A percentile compares a stretch with the other conserved stretches of the same genome.
phyloP scores from a whole-genome alignment of 2,888 invertebrate species.

The Lochmaea capreae region DNA sequence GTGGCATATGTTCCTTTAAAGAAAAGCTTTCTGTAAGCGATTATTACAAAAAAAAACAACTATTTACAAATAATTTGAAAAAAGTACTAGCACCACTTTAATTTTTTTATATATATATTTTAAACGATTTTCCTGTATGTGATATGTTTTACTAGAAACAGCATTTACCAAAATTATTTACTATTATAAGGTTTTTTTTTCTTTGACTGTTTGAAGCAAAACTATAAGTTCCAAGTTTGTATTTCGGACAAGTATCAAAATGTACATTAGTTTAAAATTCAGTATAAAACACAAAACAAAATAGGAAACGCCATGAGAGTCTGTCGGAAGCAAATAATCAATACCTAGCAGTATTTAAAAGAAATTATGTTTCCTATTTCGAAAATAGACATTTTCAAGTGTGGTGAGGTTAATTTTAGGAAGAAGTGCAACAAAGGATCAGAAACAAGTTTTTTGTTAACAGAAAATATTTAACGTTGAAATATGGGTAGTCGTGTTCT shows the following conservation, averaged over 20 bases:
- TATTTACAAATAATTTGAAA: not conserved
- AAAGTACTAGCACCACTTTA: conserved; percentile 31
- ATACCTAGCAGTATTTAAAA: not conserved
- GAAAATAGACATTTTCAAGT: too few relatives aligned
- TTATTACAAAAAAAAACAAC: not conserved
- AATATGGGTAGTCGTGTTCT: too few relatives aligned
- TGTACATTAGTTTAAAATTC: conserved; percentile 33
- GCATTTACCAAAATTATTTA: not conserved
- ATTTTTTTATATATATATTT: not conserved
- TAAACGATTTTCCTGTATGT: not conserved
- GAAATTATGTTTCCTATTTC: too few relatives aligned
- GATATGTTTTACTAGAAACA: conserved; percentile 1
- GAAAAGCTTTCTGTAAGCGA: not conserved
- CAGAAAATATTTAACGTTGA: too few relatives aligned
- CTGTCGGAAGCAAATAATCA: not conserved
- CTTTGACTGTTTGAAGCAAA: conserved; percentile 5
- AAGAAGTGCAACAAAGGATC: too few relatives aligned
- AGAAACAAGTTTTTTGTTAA: too few relatives aligned
- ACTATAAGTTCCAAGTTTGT: not conserved
- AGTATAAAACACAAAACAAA: conserved; percentile 3
- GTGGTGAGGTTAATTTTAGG: too few relatives aligned
- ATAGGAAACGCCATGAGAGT: not conserved
- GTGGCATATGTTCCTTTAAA: not conserved
- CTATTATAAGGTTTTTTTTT: not conserved
- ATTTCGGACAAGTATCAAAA: conserved; percentile 21